phyloP scores from a whole-genome alignment of 1,140 invertebrate genomes.

The Heliothis virescens region DNA sequence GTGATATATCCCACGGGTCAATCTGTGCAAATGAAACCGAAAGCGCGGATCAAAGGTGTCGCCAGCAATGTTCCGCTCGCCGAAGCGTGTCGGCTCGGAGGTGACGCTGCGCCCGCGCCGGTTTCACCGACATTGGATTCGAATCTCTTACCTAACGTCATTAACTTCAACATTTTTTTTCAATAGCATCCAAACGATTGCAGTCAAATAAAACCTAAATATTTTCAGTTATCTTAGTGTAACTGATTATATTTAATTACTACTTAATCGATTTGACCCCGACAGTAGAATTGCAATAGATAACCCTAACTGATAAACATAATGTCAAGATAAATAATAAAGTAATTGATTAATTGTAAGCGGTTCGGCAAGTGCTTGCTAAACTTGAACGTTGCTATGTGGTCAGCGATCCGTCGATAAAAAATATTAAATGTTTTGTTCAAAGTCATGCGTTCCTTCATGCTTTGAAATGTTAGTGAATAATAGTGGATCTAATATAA shows the following conservation, averaged over 20 bases:
- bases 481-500: no score
- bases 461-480: no score
- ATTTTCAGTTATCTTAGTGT: conserved; percentile 52
- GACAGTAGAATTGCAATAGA: conserved; percentile 34
- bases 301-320: conserved; percentile 30
- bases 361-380: background rate
- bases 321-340: conserved; percentile 15
- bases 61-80: conserved; percentile 79
- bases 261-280: conserved; percentile 24
- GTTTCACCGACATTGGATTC: conserved; percentile 82
- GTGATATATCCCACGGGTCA: background rate
- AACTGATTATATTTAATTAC: conserved; percentile 62
- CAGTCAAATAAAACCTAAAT: conserved; percentile 58
- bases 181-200: conserved; percentile 61
- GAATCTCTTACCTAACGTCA: conserved; percentile 76
- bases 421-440: no score
- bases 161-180: conserved; percentile 76
- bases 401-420: background rate
- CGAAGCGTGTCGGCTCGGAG: conserved; percentile 69
- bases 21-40: conserved; percentile 51
- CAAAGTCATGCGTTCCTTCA: no score
- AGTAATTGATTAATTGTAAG: conserved; percentile 9
- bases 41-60: conserved; percentile 69
- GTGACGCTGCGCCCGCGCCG: conserved; percentile 49
- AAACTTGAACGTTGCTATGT: background rate